Conservation (phyloP, 2,113 vertebrate species). For the Sinocyclocheilus anshuiensis region DNA sequence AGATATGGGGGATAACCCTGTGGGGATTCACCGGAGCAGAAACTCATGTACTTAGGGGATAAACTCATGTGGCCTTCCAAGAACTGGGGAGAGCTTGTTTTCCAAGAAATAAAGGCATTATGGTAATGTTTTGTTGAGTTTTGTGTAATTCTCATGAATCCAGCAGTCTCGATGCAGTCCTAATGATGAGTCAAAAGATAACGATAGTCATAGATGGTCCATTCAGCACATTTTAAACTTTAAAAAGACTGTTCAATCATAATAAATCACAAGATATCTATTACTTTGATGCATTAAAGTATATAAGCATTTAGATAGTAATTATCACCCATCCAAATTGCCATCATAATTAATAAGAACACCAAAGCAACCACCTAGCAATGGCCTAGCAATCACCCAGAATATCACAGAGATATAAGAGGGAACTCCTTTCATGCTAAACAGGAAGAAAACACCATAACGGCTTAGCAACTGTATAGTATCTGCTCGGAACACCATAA, state of each 20-base stretch:
- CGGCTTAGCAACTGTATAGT: too few species aligned
- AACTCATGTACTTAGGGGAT: not conserved
- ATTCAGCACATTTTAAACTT: not conserved
- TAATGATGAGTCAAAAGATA: not conserved
- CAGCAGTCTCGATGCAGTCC: not conserved
- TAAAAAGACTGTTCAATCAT: not conserved
- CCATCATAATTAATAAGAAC: not conserved
- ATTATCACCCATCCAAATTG: too few species aligned
- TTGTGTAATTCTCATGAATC: not conserved
- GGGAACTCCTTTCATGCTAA: too few species aligned
- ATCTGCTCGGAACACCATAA: not conserved
- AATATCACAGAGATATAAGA: too few species aligned
- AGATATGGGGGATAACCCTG: not conserved
- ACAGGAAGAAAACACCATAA: too few species aligned
- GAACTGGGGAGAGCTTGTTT: not conserved
- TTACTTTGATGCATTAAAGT: not conserved
- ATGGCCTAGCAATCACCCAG: too few species aligned
- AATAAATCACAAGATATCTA: not conserved
- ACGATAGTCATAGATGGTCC: not conserved
- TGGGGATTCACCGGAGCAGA: constrained; percentile 6
- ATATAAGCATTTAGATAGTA: not conserved
- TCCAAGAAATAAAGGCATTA: not conserved
- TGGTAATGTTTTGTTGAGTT: not conserved
- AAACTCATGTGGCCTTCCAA: not conserved
- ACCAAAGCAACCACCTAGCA: too few species aligned